A percentile compares a stretch with the other conserved stretches of the same genome.
These are phyloP conservation scores for Diuraphis noxia DNA, from an alignment of 1,140 invertebrate species.

Conservation along the genomic window DNA sequence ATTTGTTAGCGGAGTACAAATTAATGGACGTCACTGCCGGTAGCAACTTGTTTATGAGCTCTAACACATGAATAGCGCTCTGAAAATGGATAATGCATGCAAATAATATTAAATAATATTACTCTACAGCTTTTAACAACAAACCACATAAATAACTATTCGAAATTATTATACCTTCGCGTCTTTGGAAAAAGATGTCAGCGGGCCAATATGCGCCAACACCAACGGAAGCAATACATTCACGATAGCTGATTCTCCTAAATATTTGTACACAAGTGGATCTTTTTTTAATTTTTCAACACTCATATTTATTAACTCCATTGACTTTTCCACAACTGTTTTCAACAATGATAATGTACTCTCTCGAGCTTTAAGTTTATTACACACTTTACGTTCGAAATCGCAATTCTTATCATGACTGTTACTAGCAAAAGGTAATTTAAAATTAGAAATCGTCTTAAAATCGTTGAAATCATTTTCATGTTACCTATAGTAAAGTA, in stretches of 20 bases:
- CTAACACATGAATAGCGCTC: constrained; percentile 89
- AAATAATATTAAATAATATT: not conserved
- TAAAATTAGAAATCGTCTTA: not conserved
- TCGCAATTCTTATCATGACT: constrained; percentile 44
- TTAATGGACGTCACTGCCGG: constrained; percentile 88
- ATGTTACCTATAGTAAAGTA: constrained; percentile 79
- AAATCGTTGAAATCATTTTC: not conserved
- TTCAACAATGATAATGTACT: constrained; percentile 73
- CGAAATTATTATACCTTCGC: constrained; percentile 68
- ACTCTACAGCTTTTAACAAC: not conserved
- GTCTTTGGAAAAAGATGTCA: constrained; percentile 72
- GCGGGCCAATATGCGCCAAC: constrained; percentile 78
- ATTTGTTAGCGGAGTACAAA: constrained; percentile 62
- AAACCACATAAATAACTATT: constrained; percentile 2
- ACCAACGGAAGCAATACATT: constrained; percentile 77
- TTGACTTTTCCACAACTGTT: constrained; percentile 73
- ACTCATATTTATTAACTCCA: constrained; percentile 72
- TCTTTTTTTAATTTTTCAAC: constrained; percentile 66
- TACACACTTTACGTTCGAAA: constrained; percentile 56
- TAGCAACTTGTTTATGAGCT: constrained; percentile 85
- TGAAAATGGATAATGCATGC: constrained; percentile 59
- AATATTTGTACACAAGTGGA: constrained; percentile 50
- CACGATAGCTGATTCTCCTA: constrained; percentile 68
- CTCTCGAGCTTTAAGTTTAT: constrained; percentile 73
- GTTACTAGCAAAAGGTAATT: constrained; percentile 63